A percentile compares a stretch with the other conserved stretches of the same genome.
These are phyloP conservation scores for Lepidocolaptes lacrymiger DNA, from an alignment of 2,797 vertebrate species.

Conservation along the genomic window DNA sequence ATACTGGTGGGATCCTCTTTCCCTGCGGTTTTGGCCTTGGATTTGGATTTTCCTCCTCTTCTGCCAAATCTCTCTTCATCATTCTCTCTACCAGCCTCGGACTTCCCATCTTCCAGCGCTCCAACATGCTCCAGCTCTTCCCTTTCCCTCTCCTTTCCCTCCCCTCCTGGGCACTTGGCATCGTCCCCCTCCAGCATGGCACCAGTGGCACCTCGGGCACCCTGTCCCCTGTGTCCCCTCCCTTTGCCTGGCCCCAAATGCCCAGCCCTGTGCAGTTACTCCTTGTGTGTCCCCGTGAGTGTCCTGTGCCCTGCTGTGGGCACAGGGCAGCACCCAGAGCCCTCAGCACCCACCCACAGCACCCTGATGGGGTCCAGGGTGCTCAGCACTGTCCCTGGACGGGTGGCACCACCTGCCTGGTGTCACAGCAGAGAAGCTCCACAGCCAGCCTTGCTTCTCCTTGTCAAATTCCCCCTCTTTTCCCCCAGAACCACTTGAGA, in stretches of 20 bases:
- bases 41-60: not conserved
- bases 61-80: not conserved
- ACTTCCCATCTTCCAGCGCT: not conserved
- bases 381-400: too few relatives aligned
- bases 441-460: accelerated
- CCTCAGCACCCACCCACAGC: not conserved
- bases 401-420: too few relatives aligned
- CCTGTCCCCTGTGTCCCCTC: not conserved
- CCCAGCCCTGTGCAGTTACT: not conserved
- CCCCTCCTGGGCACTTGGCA: accelerated
- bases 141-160: not conserved
- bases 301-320: too few relatives aligned
- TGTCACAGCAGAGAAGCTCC: not conserved
- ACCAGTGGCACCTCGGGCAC: not conserved
- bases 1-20: accelerated
- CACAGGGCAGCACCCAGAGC: not conserved
- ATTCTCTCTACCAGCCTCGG: not conserved
- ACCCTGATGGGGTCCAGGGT: too few relatives aligned
- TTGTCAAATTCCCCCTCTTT: not conserved
- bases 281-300: not conserved
- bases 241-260: not conserved
- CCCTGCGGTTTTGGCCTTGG: accelerated
- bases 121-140: not conserved
- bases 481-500: accelerated
- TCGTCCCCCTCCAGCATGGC: not conserved